These are phyloP conservation scores for Rhynchomys soricoides DNA, from an alignment of 2,113 vertebrate genomes.

Conservation along the genomic window DNA sequence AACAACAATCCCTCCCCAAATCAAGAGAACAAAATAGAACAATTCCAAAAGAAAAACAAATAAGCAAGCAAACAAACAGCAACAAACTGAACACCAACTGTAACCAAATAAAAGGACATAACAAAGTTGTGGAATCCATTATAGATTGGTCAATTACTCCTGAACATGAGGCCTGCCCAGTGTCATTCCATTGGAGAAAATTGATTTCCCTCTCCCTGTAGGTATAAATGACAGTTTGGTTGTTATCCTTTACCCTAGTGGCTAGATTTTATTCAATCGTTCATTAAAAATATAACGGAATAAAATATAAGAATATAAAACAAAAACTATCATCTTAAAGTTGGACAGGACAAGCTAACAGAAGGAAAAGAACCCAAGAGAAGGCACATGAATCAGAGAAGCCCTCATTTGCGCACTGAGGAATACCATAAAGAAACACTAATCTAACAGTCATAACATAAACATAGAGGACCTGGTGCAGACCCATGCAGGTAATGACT, in stretches of 20 bases:
- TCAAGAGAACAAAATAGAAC: background rate
- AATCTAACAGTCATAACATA: background rate
- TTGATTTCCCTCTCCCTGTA: background rate
- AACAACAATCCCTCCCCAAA: background rate
- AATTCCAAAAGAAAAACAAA: background rate
- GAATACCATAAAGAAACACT: background rate
- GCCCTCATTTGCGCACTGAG: background rate
- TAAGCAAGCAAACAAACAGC: background rate
- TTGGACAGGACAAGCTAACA: background rate
- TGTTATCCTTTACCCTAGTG: background rate
- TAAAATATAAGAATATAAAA: background rate
- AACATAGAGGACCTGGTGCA: background rate
- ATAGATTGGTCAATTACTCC: background rate
- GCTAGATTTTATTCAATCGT: background rate
- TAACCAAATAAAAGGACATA: background rate
- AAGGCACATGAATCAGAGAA: background rate
- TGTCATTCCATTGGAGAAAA: background rate
- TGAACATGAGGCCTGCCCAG: background rate
- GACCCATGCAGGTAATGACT: background rate
- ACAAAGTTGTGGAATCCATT: background rate
- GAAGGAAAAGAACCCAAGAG: background rate
- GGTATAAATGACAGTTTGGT: background rate
- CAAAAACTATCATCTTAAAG: background rate
- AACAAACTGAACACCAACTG: background rate
- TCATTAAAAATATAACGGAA: background rate